These are phyloP conservation scores for Charaxes varanes DNA, from an alignment of 1,140 invertebrate genomes.

Conservation along the genomic window DNA sequence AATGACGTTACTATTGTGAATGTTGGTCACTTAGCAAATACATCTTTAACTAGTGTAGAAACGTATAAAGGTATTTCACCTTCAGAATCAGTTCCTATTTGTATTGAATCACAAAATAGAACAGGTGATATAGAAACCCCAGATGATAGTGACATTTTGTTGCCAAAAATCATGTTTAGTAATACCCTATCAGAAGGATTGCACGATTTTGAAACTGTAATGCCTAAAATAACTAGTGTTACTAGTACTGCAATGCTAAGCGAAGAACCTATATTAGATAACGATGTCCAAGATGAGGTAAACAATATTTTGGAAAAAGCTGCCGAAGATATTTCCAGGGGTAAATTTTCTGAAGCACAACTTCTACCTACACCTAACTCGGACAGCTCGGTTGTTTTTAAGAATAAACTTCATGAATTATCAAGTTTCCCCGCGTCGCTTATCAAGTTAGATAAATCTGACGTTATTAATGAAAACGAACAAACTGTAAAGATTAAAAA, in stretches of 20 bases:
- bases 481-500: conserved; percentile 3
- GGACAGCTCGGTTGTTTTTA: no score
- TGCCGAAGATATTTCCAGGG: background rate
- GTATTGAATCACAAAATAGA: background rate
- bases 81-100: no score
- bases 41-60: no score
- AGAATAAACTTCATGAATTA: no score
- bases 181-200: background rate
- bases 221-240: conserved; percentile 24
- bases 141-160: background rate
- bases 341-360: background rate
- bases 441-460: no score
- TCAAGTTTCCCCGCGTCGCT: no score
- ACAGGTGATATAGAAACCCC: conserved; percentile 3
- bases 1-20: no score
- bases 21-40: no score
- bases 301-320: conserved; percentile 5
- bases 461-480: conserved; percentile 3
- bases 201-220: conserved; percentile 3
- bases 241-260: conserved; percentile 9
- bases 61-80: no score
- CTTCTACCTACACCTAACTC: no score
- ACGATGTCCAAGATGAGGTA: background rate
- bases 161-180: background rate
- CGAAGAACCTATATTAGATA: background rate